Base-by-base conservation (phyloP, 2,797 vertebrate species). In the Helostoma temminkii region DNA sequence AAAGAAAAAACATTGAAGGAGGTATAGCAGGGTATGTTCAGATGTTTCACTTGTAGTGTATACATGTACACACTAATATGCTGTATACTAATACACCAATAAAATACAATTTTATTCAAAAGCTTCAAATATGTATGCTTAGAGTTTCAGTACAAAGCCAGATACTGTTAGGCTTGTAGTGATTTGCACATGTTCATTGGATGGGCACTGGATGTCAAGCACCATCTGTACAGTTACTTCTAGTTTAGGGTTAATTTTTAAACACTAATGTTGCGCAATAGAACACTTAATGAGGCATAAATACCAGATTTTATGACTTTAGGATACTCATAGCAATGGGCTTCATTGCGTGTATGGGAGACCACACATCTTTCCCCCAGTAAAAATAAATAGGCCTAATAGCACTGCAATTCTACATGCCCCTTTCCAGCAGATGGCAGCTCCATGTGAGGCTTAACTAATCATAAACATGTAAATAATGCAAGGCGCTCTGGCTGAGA, bases 391-490 rank as follows among this genome's bases (percentile, higher is more conserved):
- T 67, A 57, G 71, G 72, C 70, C 85, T 85, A 87, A 89, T 84
- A 80, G 80, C 78, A 36, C 63, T 74, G 43, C 53, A 66, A 76
- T 84, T 70, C 74, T 74, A 69, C 58, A 71, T 65, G 74, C 61
- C 72, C 67, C 82, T 79, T 75, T 72, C 77, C 74, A 79, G 81
- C 88, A 93, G 89, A 93, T 91, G 91, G 90, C 21, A 18, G 78
- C 89, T 89, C 87, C 78, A 81, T 87, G 81, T 89, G 90, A 88
- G 82, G 84, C 86, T 82, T 80, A 84, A 88, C 87, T 87, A 89
- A 93, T 94, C 89, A 92, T 81, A 89, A 91, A 91, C 85, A 87
- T 76, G 91, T 93, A 90, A 93, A 93, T 93, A 93, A 94, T 94
- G 89, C 92, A 93, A 58, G 77, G 66, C 78, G 70, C 66, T 78